Conservation (phyloP, 2,113 vertebrate species). For the Ovis aries region ARS-UI_Ramb_v3.0 NC_056073.1:16116501-16117000, state of each 20-base stretch:
- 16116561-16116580: neutral
- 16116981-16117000: constrained; percentile 50
- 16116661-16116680: neutral
- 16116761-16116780: neutral
- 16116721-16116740: neutral
- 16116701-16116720: neutral
- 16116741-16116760: neutral
- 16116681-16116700: neutral
- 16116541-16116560: neutral
- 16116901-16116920: neutral
- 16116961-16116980: neutral
- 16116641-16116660: neutral
- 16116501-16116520: neutral
- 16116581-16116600: neutral
- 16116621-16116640: neutral
- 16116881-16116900: neutral
- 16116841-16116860: neutral
- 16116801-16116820: neutral
- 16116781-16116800: neutral
- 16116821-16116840: neutral
- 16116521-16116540: neutral
- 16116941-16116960: neutral
- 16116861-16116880: neutral
- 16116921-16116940: neutral
- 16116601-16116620: neutral